Percentiles rank a stretch among this genome's conserved stretches.
Conservation (phyloP, 2,888 invertebrate species). For the Polyommatus icarus region DNA sequence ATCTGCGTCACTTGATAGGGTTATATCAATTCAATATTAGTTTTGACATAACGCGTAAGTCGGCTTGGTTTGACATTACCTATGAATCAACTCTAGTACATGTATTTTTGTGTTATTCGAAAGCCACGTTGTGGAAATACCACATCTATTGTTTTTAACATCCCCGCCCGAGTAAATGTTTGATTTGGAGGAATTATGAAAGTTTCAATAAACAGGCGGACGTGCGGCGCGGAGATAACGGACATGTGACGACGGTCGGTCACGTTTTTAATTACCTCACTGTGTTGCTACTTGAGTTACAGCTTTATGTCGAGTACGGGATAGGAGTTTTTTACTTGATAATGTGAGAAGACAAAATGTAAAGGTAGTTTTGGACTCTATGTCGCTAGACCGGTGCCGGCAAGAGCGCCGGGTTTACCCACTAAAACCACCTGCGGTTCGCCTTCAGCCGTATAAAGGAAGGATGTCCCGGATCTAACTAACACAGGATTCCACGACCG, state of each 20-base stretch:
- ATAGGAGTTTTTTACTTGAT: background rate
- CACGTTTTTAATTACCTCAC: slow-evolving; percentile 77
- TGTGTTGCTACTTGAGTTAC: slow-evolving; percentile 1
- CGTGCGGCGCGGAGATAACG: slow-evolving; percentile 66
- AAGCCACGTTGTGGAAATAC: background rate
- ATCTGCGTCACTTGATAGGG: background rate
- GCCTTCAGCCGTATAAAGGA: too few relatives aligned
- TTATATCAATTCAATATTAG: background rate
- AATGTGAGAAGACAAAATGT: background rate
- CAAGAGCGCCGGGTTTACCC: too few relatives aligned
- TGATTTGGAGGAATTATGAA: slow-evolving; percentile 43
- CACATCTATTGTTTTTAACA: slow-evolving; percentile 11
- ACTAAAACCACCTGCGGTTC: too few relatives aligned
- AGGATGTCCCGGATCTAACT: too few relatives aligned
- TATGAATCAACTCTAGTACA: background rate
- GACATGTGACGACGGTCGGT: slow-evolving; percentile 80
- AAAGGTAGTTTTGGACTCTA: background rate
- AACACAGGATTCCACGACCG: too few relatives aligned
- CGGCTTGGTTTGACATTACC: too few relatives aligned
- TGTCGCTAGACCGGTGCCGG: too few relatives aligned
- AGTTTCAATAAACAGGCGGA: slow-evolving; percentile 67
- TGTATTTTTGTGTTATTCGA: background rate
- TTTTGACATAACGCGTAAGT: background rate
- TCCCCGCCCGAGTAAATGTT: slow-evolving; percentile 36
- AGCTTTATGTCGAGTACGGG: background rate